These are phyloP conservation scores for Epinotia brunnichana DNA, from an alignment of 2,888 invertebrate species.

Conservation along the genomic window DNA sequence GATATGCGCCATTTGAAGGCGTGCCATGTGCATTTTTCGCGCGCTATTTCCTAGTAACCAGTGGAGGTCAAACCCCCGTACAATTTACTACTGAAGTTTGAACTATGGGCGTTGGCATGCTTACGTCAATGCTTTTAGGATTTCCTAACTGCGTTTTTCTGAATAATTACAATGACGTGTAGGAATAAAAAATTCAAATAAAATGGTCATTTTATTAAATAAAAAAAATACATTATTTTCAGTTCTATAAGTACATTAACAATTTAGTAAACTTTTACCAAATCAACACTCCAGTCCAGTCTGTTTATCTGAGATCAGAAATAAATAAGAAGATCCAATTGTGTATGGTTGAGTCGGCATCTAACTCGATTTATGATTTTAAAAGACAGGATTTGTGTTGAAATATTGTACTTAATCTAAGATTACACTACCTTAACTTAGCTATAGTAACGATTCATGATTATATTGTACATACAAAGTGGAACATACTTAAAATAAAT, in stretches of 20 bases:
- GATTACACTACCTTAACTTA: slow-evolving; percentile 66
- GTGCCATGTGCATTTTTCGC: slow-evolving; percentile 44
- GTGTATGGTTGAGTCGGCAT: slow-evolving; percentile 49
- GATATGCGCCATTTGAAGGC: slow-evolving; percentile 41
- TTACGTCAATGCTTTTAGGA: neutral
- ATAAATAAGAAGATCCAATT: slow-evolving; percentile 64
- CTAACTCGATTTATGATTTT: slow-evolving; percentile 47
- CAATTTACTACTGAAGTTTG: slow-evolving; percentile 20
- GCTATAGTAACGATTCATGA: slow-evolving; percentile 66
- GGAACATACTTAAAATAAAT: slow-evolving; percentile 69
- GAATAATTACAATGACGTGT: neutral
- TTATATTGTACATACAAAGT: slow-evolving; percentile 72
- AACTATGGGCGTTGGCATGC: slow-evolving; percentile 16
- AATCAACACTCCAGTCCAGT: slow-evolving; percentile 71
- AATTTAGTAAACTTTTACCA: slow-evolving; percentile 80
- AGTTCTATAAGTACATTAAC: slow-evolving; percentile 83
- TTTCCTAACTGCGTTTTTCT: neutral
- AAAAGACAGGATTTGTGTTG: slow-evolving; percentile 40
- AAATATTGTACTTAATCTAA: slow-evolving; percentile 62
- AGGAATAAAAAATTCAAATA: slow-evolving; percentile 48
- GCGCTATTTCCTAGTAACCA: slow-evolving; percentile 31
- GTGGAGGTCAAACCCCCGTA: slow-evolving; percentile 33
- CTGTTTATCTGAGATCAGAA: slow-evolving; percentile 79
- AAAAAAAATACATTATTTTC: slow-evolving; percentile 81
- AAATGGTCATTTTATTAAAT: slow-evolving; percentile 80